Evolutionary conservation across 2,113 vertebrate genomes (phyloP).

Genomic region (rat (Rattus norvegicus)): DNA sequence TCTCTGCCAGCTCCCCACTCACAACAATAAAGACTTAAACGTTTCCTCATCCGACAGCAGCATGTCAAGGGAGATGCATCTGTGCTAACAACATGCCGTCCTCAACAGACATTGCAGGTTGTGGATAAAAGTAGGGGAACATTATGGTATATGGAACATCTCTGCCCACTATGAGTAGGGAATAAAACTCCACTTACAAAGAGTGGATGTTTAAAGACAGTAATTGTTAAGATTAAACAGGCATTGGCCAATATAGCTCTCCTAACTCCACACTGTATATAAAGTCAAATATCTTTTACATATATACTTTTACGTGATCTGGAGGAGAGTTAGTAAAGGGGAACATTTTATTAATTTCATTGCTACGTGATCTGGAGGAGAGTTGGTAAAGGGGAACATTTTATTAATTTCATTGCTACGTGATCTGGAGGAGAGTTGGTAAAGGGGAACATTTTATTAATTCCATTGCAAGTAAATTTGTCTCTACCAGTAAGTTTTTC

Average conservation of each 20-base stretch:
- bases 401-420: too few species aligned
- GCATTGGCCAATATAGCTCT: background rate
- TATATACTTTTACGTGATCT: background rate
- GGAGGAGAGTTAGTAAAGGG: background rate
- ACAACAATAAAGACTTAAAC: background rate
- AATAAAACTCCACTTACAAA: background rate
- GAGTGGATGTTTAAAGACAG: background rate
- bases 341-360: too few species aligned
- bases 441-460: background rate
- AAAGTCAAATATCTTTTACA: background rate
- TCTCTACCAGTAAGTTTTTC: background rate
- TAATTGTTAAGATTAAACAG: background rate
- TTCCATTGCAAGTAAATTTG: background rate
- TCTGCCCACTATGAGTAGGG: background rate
- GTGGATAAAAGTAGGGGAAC: background rate
- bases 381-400: too few species aligned
- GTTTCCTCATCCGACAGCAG: background rate
- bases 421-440: too few species aligned
- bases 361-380: too few species aligned
- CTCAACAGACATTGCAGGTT: too few species aligned
- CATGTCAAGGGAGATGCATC: fast-evolving
- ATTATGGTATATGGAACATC: background rate
- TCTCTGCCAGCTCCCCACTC: background rate
- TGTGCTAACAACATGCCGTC: fast-evolving
- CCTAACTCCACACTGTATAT: background rate